Conservation (phyloP, 2,113 vertebrate species). For the Sus scrofa region DNA sequence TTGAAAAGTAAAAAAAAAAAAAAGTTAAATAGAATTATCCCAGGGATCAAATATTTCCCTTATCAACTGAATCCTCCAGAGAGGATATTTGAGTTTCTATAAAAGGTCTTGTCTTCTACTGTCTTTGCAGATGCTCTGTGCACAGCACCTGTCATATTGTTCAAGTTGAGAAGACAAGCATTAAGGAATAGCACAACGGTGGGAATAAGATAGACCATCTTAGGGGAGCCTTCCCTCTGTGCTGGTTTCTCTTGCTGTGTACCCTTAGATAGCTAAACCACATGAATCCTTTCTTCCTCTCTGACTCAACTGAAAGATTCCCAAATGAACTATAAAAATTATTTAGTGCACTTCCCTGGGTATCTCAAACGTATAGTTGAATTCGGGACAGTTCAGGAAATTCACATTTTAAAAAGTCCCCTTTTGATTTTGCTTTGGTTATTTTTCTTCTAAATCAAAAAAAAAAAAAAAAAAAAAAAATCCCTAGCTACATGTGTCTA, state of each 20-base stretch:
- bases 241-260: not conserved
- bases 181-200: not conserved
- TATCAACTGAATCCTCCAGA: slow-evolving; percentile 23
- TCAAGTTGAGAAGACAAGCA: slow-evolving; percentile 5
- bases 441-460: not conserved
- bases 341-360: slow-evolving; percentile 32
- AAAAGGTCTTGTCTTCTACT: not conserved
- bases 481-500: not conserved
- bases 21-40: slow-evolving; percentile 6
- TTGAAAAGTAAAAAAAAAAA: slow-evolving; percentile 55
- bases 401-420: not conserved
- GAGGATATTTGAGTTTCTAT: not conserved
- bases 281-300: slow-evolving; percentile 51
- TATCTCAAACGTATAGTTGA: not conserved
- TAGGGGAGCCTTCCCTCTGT: not conserved
- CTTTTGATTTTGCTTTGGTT: slow-evolving; percentile 34
- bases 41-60: not conserved
- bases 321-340: slow-evolving; percentile 9
- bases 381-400: not conserved
- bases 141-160: not conserved
- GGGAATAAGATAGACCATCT: not conserved
- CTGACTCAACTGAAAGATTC: not conserved
- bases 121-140: slow-evolving; percentile 41
- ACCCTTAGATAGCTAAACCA: slow-evolving; percentile 38
- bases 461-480: not conserved